phyloP scores from a whole-genome alignment of 1,140 invertebrate genomes.

The Trachymyrmex septentrionalis region DNA sequence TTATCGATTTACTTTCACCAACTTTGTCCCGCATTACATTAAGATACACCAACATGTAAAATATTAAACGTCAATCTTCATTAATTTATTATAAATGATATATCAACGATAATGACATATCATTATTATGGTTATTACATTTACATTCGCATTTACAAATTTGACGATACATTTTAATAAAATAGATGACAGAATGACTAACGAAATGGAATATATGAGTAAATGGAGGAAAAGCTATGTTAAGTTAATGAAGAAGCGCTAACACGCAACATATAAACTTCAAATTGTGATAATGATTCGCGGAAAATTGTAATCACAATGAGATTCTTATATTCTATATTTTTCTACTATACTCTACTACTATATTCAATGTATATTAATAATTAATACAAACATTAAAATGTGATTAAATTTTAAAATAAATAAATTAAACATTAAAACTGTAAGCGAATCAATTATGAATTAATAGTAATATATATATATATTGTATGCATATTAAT shows the following conservation, averaged over 20 bases:
- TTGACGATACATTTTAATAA: conserved; percentile 22
- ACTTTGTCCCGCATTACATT: background rate
- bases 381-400: conserved; percentile 21
- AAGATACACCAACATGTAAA: background rate
- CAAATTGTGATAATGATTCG: conserved; percentile 1
- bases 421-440: background rate
- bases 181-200: conserved; percentile 10
- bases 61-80: background rate
- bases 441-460: background rate
- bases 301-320: background rate
- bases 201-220: background rate
- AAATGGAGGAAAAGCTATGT: conserved; percentile 18
- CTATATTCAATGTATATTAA: conserved; percentile 2
- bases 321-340: background rate
- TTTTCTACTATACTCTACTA: background rate
- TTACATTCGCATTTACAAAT: background rate
- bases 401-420: background rate
- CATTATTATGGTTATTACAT: conserved; percentile 1
- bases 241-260: conserved; percentile 13
- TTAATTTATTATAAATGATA: conserved; percentile 24
- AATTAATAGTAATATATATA: background rate
- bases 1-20: conserved; percentile 45
- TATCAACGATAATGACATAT: background rate
- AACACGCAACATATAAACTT: background rate
- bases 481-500: background rate